A percentile compares a stretch with the other conserved stretches of the same genome.
Conservation (phyloP, 2,888 invertebrate genomes). For the Harpalus rubripes region DNA sequence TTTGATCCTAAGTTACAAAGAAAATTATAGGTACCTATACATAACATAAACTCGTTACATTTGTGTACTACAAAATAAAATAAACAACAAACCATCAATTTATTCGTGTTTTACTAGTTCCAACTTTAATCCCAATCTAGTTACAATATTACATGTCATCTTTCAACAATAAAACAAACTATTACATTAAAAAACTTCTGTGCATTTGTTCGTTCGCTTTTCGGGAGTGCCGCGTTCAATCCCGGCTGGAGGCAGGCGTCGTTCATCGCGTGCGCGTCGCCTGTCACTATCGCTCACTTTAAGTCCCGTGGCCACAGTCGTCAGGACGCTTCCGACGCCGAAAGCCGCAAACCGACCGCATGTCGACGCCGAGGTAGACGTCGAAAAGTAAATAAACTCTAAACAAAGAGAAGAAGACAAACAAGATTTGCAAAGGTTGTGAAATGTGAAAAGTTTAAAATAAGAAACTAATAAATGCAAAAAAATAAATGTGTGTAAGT, state of each 20-base stretch:
- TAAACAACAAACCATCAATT: too few relatives aligned
- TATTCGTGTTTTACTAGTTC: too few relatives aligned
- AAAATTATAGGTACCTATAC: too few relatives aligned
- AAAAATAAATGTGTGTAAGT: too few relatives aligned
- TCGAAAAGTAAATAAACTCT: neutral
- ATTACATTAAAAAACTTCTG: neutral
- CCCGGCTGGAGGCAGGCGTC: slow-evolving; percentile 30
- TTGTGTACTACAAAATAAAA: too few relatives aligned
- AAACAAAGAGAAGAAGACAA: neutral
- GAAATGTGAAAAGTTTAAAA: too few relatives aligned
- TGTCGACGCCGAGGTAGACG: neutral
- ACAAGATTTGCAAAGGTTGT: too few relatives aligned
- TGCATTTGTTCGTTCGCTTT: neutral
- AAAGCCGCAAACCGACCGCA: slow-evolving; percentile 30
- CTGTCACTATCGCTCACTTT: slow-evolving; percentile 61
- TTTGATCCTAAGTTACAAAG: too few relatives aligned
- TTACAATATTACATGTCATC: too few relatives aligned
- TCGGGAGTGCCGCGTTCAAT: slow-evolving; percentile 3
- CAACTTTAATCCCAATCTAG: too few relatives aligned
- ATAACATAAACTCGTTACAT: too few relatives aligned
- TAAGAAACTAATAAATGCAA: too few relatives aligned
- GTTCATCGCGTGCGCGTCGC: slow-evolving; percentile 35
- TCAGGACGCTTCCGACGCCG: slow-evolving; percentile 36
- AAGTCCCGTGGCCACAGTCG: slow-evolving; percentile 37
- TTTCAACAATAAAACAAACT: neutral